These are phyloP conservation scores for Drosophila pachea DNA, from an alignment of 1,140 invertebrate genomes.

Conservation along the genomic window DNA sequence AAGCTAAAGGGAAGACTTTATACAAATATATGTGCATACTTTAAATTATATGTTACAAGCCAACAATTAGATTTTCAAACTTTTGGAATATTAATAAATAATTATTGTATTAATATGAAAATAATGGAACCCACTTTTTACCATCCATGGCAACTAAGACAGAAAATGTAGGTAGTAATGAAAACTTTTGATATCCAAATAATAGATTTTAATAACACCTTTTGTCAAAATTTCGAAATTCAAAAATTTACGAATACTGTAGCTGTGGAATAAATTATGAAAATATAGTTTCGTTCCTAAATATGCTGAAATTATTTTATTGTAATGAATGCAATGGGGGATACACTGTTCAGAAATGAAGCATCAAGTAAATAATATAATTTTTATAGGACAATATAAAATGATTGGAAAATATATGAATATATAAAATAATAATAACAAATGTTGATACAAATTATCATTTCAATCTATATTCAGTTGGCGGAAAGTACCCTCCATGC, in stretches of 20 bases:
- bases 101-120: too few relatives aligned
- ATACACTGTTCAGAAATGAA: constrained; percentile 58
- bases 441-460: constrained; percentile 17
- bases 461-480: constrained; percentile 86
- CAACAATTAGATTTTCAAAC: not conserved
- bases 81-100: not conserved
- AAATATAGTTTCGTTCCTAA: constrained; percentile 52
- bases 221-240: too few relatives aligned
- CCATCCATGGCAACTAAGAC: too few relatives aligned
- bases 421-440: constrained; percentile 37
- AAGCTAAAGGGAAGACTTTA: too few relatives aligned
- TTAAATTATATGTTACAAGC: constrained; percentile 14
- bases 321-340: constrained; percentile 61
- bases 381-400: constrained; percentile 41
- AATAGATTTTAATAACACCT: too few relatives aligned
- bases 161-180: too few relatives aligned
- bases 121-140: too few relatives aligned
- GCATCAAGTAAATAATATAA: constrained; percentile 61
- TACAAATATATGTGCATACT: not conserved
- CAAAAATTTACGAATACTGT: too few relatives aligned
- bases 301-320: constrained; percentile 58
- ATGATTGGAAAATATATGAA: constrained; percentile 51
- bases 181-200: too few relatives aligned
- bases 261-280: too few relatives aligned
- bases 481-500: constrained; percentile 89